Base-by-base conservation (phyloP, 2,797 vertebrate genomes). In the Mallotus villosus region DNA sequence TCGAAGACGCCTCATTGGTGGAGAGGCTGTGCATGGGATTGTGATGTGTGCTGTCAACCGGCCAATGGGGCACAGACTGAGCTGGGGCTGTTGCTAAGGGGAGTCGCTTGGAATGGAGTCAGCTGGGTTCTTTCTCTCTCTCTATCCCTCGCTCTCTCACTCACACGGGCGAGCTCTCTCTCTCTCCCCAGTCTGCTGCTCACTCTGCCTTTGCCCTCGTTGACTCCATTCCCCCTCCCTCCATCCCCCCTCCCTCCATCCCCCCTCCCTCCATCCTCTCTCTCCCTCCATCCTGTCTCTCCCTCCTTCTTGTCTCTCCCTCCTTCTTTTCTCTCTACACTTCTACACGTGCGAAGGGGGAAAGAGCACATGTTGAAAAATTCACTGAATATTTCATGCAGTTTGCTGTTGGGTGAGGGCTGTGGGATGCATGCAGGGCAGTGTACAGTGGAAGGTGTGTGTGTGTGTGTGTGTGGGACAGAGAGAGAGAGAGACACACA, bases 41-140 rank as follows among this genome's bases (percentile, higher is more conserved):
- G 87, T 93, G 92, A 93, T 92, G 92, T 76, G 17, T 80, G 84
- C 89, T 84, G 87, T 85, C 84, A 86, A 84, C 71, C 0, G 77
- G 87, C 93, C 93, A 94, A 94, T 94, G 84, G 87, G 87, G 84
- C 62, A 63, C 74, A 34, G 70, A 71, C 84, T 84, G 84, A 85
- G 81, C 87, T 72, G 66, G 82, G 72, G 81, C 91, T 94, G 93
- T 94, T 94, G 93, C 93, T 94, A 93, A 89, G 93, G 92, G 91
- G 91, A 93, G 92, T 91, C 84, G 85, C 92, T 90, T 91, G 86
- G 85, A 91, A 81, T 82, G 73, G 74, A 91, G 86, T 93, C 93
- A 92, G 91, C 91, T 92, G 88, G 86, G 83, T 86, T 89, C 63
- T 85, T 74, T 88, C 84, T 84, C 81, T 83, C 78, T 69, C 74